phyloP scores from a whole-genome alignment of 2,888 invertebrate genomes.

The Cheiracanthium punctorium region DNA sequence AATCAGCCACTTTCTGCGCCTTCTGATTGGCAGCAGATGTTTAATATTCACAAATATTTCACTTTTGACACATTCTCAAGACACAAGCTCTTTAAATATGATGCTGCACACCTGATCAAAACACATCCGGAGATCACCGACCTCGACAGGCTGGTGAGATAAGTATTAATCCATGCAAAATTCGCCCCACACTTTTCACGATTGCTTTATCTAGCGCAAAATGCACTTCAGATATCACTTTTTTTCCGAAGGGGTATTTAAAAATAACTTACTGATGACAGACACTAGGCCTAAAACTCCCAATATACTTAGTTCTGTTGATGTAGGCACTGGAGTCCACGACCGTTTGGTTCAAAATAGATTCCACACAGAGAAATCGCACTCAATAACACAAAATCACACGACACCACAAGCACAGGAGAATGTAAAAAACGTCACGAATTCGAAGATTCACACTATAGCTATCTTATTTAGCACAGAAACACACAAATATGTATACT shows the following conservation, averaged over 20 bases:
- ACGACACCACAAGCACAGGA: neutral
- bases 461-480: slow-evolving; percentile 10
- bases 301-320: slow-evolving; percentile 29
- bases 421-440: slow-evolving; percentile 37
- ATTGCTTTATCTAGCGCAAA: neutral
- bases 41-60: no score
- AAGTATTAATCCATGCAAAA: neutral
- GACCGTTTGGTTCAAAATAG: slow-evolving; percentile 56
- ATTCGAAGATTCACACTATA: neutral
- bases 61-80: no score
- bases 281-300: slow-evolving; percentile 49
- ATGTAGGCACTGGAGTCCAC: slow-evolving; percentile 36
- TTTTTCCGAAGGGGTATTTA: neutral
- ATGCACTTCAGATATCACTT: neutral
- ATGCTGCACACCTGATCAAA: neutral
- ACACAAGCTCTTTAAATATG: no score
- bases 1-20: no score
- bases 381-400: slow-evolving; percentile 5
- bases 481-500: slow-evolving; percentile 31
- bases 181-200: neutral
- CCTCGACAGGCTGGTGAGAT: neutral
- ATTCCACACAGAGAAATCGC: slow-evolving; percentile 10
- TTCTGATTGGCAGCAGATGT: no score
- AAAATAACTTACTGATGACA: slow-evolving; percentile 54
- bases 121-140: neutral